A percentile compares a stretch with the other conserved stretches of the same genome.
phyloP scores from a whole-genome alignment of 1,140 invertebrate genomes.

The Adoxophyes honmai region DNA sequence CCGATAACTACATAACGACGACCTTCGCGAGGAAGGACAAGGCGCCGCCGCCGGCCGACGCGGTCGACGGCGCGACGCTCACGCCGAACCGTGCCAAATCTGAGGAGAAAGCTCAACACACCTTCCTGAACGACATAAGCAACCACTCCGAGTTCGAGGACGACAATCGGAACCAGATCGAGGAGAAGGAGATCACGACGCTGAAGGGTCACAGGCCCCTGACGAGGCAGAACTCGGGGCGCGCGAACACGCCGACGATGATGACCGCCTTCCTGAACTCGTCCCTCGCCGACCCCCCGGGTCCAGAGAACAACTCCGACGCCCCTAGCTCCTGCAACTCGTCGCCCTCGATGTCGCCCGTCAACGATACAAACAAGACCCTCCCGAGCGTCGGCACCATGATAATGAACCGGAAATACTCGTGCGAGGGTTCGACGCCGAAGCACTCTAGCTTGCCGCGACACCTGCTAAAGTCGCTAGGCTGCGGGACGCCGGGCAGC shows the following conservation, averaged over 20 bases:
- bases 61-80: slow-evolving; percentile 47
- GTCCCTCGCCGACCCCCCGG: slow-evolving; percentile 53
- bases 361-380: slow-evolving; percentile 51
- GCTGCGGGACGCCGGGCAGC: slow-evolving; percentile 63
- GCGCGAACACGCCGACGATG: slow-evolving; percentile 72
- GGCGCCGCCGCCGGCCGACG: slow-evolving; percentile 30
- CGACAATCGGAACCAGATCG: slow-evolving; percentile 73
- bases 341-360: slow-evolving; percentile 60
- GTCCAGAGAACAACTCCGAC: slow-evolving; percentile 52
- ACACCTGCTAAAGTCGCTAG: slow-evolving; percentile 63
- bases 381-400: slow-evolving; percentile 58
- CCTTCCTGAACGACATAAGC: slow-evolving; percentile 72
- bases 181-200: slow-evolving; percentile 73
- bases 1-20: slow-evolving; percentile 83
- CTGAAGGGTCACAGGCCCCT: slow-evolving; percentile 79
- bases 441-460: slow-evolving; percentile 70
- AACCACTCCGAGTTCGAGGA: slow-evolving; percentile 73
- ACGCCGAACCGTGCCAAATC: slow-evolving; percentile 69
- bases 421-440: slow-evolving; percentile 59
- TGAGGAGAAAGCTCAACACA: slow-evolving; percentile 69
- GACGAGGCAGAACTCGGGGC: slow-evolving; percentile 75
- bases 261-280: slow-evolving; percentile 76
- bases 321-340: slow-evolving; percentile 63
- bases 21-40: slow-evolving; percentile 78
- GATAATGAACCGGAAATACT: slow-evolving; percentile 67